These are phyloP conservation scores for Pararge aegeria DNA, from an alignment of 1,140 invertebrate genomes.

Conservation along the genomic window DNA sequence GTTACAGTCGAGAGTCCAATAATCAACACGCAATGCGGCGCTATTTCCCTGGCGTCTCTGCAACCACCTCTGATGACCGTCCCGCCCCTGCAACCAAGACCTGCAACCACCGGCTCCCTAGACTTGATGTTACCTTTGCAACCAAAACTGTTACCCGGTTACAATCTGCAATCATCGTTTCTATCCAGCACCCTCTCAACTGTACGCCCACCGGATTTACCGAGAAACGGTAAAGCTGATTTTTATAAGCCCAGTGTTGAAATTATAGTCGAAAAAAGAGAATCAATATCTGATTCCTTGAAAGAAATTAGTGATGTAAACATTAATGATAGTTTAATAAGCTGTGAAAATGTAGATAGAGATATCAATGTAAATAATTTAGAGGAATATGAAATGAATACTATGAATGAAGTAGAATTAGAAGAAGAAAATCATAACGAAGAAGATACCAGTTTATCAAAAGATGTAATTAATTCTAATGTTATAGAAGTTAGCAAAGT, in stretches of 20 bases:
- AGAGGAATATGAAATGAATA: slow-evolving; percentile 39
- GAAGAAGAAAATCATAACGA: slow-evolving; percentile 2
- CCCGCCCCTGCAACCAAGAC: slow-evolving; percentile 82
- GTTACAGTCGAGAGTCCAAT: slow-evolving; percentile 75
- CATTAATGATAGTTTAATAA: slow-evolving; percentile 30
- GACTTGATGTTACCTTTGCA: slow-evolving; percentile 84
- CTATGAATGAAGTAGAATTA: neutral
- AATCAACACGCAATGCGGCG: slow-evolving; percentile 69
- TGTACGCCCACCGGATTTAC: slow-evolving; percentile 66
- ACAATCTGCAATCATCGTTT: slow-evolving; percentile 70
- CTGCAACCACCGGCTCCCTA: slow-evolving; percentile 83
- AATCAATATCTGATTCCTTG: slow-evolving; percentile 42
- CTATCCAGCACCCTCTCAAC: slow-evolving; percentile 69
- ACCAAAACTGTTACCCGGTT: slow-evolving; percentile 81
- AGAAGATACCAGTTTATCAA: slow-evolving; percentile 25
- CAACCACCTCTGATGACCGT: slow-evolving; percentile 74
- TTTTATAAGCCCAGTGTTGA: slow-evolving; percentile 57
- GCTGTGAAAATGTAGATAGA: slow-evolving; percentile 50
- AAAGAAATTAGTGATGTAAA: slow-evolving; percentile 35
- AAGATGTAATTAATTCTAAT: slow-evolving; percentile 70
- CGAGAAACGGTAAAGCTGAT: slow-evolving; percentile 42
- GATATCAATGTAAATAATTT: slow-evolving; percentile 43
- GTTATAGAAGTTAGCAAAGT: slow-evolving; percentile 44
- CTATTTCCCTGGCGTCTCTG: slow-evolving; percentile 73
- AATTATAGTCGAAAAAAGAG: slow-evolving; percentile 61